Evolutionary conservation across 1,140 invertebrate genomes (phyloP), one percentile per base, ranked within the genome.

Genomic region (Aphis gossypii): DNA sequence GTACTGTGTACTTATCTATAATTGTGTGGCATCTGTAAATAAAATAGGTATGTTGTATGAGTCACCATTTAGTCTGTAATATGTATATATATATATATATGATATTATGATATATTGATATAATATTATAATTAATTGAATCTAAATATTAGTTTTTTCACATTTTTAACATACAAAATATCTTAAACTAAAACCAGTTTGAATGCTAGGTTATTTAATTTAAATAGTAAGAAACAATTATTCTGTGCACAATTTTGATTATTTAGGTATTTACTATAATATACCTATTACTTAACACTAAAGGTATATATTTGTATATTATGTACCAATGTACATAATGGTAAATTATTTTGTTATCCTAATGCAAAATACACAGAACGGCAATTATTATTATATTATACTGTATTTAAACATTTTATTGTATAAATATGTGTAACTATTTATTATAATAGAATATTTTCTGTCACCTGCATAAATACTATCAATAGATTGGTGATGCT

Each of bases 21-120:
- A 84, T 44, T 25, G 38, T 84, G 83, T 84, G 21, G 83, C 21
- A 84, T 84, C 38, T 89, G 48, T 89, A 54, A 38, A 51, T 88
- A 88, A 25, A 41, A 41, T 41, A 41, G 46, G 35, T 51, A 35
- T 51, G n/a, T 51, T 88, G 35, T 51, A 30, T n/a, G 30, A 35
- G 41, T n/a, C 86, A 51, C 86, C n/a, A 54, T 89, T 35, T 89
- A 89, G 46, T 54, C n/a, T 89, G 87, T 89, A 89, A 84, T 25
- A 41, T 86, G 84, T 46, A 86, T 86, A 84, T 84, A 82, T n/a
- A 18, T 54, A 41, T 41, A 41, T 41, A 41, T 41, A 41, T 38
- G n/a, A 14, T 86, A 21, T 35, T 54, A 41, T 41, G 38, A 41
- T 41, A 41, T 41, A 41, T 41, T 41, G 48, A 35, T 89, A 38